Evolutionary conservation across 2,888 invertebrate species (phyloP).

Genomic region (Tetramorium bicarinatum): DNA sequence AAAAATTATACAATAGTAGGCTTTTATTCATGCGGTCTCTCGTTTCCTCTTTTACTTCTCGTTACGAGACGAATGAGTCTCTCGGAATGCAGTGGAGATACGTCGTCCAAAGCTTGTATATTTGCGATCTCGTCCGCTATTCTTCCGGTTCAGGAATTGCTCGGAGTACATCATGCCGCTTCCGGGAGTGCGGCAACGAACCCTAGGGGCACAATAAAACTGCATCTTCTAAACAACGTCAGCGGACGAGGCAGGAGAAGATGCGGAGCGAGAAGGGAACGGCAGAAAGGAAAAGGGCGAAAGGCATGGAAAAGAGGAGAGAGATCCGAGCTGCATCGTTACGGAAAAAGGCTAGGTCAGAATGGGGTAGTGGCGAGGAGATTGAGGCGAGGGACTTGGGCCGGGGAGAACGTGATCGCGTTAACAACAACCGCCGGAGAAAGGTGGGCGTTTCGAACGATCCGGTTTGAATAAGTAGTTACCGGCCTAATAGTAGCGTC

Average conservation of each 20-base stretch:
- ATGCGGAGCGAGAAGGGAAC: background rate
- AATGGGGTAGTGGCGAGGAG: constrained; percentile 38
- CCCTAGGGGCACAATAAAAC: constrained; percentile 71
- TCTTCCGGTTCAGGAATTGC: constrained; percentile 67
- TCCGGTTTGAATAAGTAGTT: constrained; percentile 85
- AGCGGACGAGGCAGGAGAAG: background rate
- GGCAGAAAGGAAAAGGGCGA: constrained; percentile 15
- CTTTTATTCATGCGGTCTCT: background rate
- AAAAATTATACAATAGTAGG: background rate
- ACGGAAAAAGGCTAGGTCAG: constrained; percentile 73
- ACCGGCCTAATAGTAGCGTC: constrained; percentile 83
- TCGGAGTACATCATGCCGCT: constrained; percentile 64
- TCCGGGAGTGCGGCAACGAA: constrained; percentile 61
- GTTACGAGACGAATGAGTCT: constrained; percentile 22
- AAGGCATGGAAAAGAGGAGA: constrained; percentile 19
- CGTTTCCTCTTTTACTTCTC: background rate
- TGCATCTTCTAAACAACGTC: constrained; percentile 74
- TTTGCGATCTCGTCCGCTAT: constrained; percentile 75
- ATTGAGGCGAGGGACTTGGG: constrained; percentile 58
- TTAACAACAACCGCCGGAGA: constrained; percentile 78
- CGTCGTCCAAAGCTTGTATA: constrained; percentile 61
- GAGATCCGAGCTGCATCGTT: constrained; percentile 72
- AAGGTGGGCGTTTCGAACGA: constrained; percentile 78
- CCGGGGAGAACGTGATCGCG: constrained; percentile 79
- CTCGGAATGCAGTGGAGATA: constrained; percentile 66